Conservation (phyloP, 1,140 invertebrate species). For the Drosophila varians region DNA sequence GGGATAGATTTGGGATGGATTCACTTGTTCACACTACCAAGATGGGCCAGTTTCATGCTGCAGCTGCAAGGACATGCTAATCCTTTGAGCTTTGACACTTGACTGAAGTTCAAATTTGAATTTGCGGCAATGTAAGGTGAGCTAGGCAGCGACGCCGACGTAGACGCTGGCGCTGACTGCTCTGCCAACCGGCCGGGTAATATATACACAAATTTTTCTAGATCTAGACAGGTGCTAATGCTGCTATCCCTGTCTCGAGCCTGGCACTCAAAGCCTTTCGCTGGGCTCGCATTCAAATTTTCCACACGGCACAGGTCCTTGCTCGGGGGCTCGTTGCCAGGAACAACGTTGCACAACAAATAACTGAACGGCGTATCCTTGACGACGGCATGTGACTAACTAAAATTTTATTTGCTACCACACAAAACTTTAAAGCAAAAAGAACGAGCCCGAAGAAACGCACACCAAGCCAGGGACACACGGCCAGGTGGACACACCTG, state of each 20-base stretch:
- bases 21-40: constrained; percentile 28
- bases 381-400: constrained; percentile 83
- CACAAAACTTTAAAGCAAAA: constrained; percentile 81
- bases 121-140: constrained; percentile 71
- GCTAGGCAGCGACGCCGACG: constrained; percentile 31
- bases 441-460: constrained; percentile 28
- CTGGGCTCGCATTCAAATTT: constrained; percentile 35
- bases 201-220: constrained; percentile 49
- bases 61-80: constrained; percentile 77
- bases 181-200: constrained; percentile 41
- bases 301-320: constrained; percentile 41
- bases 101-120: constrained; percentile 82
- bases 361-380: constrained; percentile 79
- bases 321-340: constrained; percentile 51
- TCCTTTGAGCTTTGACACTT: constrained; percentile 82
- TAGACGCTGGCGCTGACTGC: constrained; percentile 18
- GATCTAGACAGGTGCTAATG: constrained; percentile 74
- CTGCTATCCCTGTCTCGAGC: constrained; percentile 61
- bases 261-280: constrained; percentile 29
- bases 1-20: neutral
- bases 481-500: neutral
- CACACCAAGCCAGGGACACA: constrained; percentile 12
- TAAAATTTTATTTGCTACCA: constrained; percentile 83
- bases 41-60: constrained; percentile 19
- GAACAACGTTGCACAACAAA: constrained; percentile 72